phyloP scores from a whole-genome alignment of 2,888 invertebrate genomes.

The Hypselothyrea guttata region DNA sequence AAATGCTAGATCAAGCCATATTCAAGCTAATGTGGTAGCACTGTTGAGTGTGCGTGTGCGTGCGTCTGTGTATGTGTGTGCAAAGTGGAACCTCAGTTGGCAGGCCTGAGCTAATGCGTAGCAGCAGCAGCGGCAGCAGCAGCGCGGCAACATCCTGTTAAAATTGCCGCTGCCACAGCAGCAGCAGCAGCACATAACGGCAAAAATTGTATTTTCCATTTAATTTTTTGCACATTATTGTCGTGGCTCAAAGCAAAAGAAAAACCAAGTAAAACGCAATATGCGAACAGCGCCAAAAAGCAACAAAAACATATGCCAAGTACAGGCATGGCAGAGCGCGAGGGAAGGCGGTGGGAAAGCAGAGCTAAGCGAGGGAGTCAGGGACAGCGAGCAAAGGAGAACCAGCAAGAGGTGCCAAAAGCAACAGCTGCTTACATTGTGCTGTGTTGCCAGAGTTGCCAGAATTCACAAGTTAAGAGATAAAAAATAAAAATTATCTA shows the following conservation, averaged over 20 bases:
- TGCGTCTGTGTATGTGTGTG: background rate
- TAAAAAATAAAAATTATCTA: no score
- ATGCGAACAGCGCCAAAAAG: constrained; percentile 23
- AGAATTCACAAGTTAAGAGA: no score
- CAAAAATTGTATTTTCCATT: constrained; percentile 41
- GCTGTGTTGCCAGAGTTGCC: no score
- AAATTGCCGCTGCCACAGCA: constrained; percentile 15
- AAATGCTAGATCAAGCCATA: no score
- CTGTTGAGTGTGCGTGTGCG: background rate
- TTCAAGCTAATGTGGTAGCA: no score
- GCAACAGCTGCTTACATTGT: constrained; percentile 73
- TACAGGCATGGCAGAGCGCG: no score
- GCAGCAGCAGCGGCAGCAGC: constrained; percentile 5
- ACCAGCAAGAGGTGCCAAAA: constrained; percentile 30
- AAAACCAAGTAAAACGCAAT: constrained; percentile 40
- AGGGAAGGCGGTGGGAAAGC: no score
- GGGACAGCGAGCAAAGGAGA: background rate
- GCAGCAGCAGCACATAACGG: constrained; percentile 7
- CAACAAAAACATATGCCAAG: constrained; percentile 36
- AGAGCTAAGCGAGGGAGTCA: background rate
- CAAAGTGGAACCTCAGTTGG: no score
- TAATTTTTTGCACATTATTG: constrained; percentile 45
- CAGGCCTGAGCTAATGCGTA: constrained; percentile 18
- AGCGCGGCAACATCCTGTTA: constrained; percentile 28
- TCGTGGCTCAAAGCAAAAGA: constrained; percentile 11